These are phyloP conservation scores for Thelaira solivaga DNA, from an alignment of 2,888 invertebrate genomes.

Conservation along the genomic window DNA sequence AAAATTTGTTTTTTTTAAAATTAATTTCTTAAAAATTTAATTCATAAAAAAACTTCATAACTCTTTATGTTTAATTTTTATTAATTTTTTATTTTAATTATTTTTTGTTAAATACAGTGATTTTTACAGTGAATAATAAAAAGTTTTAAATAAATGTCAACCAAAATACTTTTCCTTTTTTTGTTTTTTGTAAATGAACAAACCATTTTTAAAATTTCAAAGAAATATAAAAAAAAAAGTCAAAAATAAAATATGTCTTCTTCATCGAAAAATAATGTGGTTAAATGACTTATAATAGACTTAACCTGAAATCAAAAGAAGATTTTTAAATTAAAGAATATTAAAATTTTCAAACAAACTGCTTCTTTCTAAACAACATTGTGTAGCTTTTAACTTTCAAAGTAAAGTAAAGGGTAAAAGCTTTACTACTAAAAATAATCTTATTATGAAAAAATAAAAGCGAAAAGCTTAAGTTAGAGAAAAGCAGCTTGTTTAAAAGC, in stretches of 20 bases:
- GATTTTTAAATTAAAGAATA: neutral
- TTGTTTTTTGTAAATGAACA: too few relatives aligned
- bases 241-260: constrained; percentile 44
- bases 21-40: too few relatives aligned
- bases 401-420: too few relatives aligned
- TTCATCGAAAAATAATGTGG: neutral
- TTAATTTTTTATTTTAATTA: constrained; percentile 8
- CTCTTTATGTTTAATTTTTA: neutral
- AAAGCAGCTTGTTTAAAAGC: too few relatives aligned
- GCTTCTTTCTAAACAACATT: too few relatives aligned
- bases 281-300: constrained; percentile 15
- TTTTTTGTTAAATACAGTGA: constrained; percentile 52
- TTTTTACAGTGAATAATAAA: constrained; percentile 49
- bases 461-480: too few relatives aligned
- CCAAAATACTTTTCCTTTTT: constrained; percentile 25
- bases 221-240: constrained; percentile 30
- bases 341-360: too few relatives aligned
- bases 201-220: neutral
- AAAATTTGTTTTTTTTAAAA: too few relatives aligned
- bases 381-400: too few relatives aligned
- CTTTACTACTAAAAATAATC: too few relatives aligned
- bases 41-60: too few relatives aligned
- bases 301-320: constrained; percentile 53
- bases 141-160: constrained; percentile 30
- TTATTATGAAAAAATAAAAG: too few relatives aligned